Evolutionary conservation across 2,113 vertebrate genomes (phyloP), one percentile per base, ranked within the genome.

Genomic region (Apeltes quadracus): DNA sequence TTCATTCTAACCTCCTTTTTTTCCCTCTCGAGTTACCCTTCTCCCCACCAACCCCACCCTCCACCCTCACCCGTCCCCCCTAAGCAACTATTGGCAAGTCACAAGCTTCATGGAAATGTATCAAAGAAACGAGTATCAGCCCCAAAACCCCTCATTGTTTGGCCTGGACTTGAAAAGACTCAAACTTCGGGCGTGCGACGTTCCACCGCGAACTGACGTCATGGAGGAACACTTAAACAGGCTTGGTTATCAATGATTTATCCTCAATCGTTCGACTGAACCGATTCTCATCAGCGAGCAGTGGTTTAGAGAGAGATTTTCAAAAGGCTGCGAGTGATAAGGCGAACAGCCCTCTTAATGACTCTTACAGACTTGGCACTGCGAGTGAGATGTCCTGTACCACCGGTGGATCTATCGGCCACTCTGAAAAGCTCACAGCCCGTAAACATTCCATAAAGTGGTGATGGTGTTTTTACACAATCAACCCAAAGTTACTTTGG

Each of bases 201-300:
- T 84, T 84, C 88, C 90, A 86, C 72, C 69, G 82, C 83, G 79
- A 90, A 58, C 50, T 87, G 81, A 86, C 83, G 84, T 88, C 81
- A 86, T 74, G 57, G 83, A 84, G 78, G 75, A 83, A 73, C 34
- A 50, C 44, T 71, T n/a, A 79, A 59, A 77, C 50, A 55, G 29
- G n/a, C 46, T 59, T 10, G 13, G 78, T 84, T 90, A 87, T 87
- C 72, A 81, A 68, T 67, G 64, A 80, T 72, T 43, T 61, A 13
- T 66, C 57, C 29, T 67, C 36, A 63, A 58, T 61, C 58, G 18
- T 53, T 50, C n/a, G n/a, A n/a, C 48, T 34, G 4, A 48, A 48
- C 63, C 14, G 51, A 62, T 46, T n/a, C 46, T 51, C 39, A 69
- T 48, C 41, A 51, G 41, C 6, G 23, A 15, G 27, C 23, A 50